Base-by-base conservation (phyloP, 2,888 invertebrate genomes). In the Apodemia duryi region DNA sequence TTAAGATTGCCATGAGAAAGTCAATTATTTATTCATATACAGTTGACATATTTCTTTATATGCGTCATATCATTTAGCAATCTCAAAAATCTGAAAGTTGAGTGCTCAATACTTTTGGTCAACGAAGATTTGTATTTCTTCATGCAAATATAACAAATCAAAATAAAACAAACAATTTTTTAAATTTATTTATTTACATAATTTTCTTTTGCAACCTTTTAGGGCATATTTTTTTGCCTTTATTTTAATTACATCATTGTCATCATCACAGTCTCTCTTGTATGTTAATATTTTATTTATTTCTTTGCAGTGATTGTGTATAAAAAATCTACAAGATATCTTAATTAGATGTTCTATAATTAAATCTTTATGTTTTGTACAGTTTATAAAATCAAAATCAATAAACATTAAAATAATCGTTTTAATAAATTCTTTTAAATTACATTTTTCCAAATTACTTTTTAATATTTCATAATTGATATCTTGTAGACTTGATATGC, bases 271-370 rank as follows among this genome's bases (percentile, higher is more conserved):
- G 49, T n/a, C 41, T 69, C 66, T 65, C 52, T 54, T 68, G 21
- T 60, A 46, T 4, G 6, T 54, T 63, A 63, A 61, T 51, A 67
- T 67, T 46, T 61, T 65, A 46, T 65, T 69, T 62, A 69, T 65
- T 13, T 69, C 68, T 63, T 70, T 69, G 35, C 69, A 70, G 29
- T 70, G 69, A 61, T 67, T 67, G n/a, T 64, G 35, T 28, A 70
- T 68, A 41, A 69, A 70, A 35, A 68, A 70, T 69, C 68, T 68
- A 46, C 69, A 69, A 32, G 70, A 68, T 62, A 68, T 65, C 35
- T 67, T 68, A 5, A 68, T n/a, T 7, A 68, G 11, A 52, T 62
- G 66, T 10, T 62, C 54, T n/a, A 68, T 68, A 43, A 63, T 9
- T 6, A 54, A 49, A 35, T 65, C 61, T 51, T 66, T 57, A 51